Evolutionary conservation across 2,888 invertebrate genomes (phyloP), one percentile per base, ranked within the genome.

Genomic region (Tachystola acroxantha): DNA sequence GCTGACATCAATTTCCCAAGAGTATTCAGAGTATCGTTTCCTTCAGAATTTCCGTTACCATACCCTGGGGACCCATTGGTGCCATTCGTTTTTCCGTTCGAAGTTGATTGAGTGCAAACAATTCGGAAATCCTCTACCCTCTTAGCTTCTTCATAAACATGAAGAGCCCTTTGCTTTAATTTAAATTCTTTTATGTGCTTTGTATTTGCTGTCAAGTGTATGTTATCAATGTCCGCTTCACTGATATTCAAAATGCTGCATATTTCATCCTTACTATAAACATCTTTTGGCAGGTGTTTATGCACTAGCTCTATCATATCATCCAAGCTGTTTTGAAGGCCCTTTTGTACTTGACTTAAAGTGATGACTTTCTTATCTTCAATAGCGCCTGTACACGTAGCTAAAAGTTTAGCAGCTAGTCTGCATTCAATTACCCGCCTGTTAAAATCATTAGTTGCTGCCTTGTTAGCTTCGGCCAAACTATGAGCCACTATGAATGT

Each of bases 401-500:
- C 57, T 48, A 85, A 63, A 64, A 96, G 91, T 91, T 95, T 91
- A 43, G 94, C 93, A n/a, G 96, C 97, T 13, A 98, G 74, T 36
- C 96, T 91, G 63, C 99, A 99, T 84, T 99, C 99, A 24, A 95
- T 93, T 0, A 99, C 99, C 36, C 99, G 88, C 47, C 93, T 91
- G 77, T 99, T 99, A 73, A 91, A 99, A 74, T 97, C 93, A 24
- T 91, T 90, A 0, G 96, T 95, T 9, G 97, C 96, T 7, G 98
- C 99, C 88, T 99, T 99, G 76, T 99, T 98, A 47, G 94, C 91
- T 70, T 93, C 93, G 0, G 92, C 92, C 45, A 95, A 79, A 67
- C 96, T 96, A 73, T 99, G 97, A 25, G 96, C 95, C 38, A 99
- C 95, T 1, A 99, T 96, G 79, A 99, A 99, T 20, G 92, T 91